Evolutionary conservation across 2,888 invertebrate genomes (phyloP).

Genomic region (Ophioninae sp.): DNA sequence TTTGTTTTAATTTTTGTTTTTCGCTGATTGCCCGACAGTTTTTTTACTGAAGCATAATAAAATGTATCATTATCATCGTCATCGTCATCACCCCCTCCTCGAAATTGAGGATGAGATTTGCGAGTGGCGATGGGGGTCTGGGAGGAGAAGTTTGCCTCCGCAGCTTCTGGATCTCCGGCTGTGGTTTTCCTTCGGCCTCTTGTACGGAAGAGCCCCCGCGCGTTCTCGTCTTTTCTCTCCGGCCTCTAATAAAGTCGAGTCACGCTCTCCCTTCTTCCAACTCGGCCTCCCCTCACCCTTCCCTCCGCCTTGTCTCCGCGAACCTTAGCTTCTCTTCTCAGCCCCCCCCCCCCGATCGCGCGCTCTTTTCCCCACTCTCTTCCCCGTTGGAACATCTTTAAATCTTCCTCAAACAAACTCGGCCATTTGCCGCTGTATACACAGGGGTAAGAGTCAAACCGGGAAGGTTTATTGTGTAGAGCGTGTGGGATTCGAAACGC

Average conservation of each 20-base stretch:
- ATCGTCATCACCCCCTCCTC: too few species aligned
- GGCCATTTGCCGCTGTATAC: constrained; percentile 59
- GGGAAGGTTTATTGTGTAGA: not conserved
- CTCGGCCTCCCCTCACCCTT: not conserved
- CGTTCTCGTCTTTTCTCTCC: constrained; percentile 40
- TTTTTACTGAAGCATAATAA: too few species aligned
- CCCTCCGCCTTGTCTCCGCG: too few species aligned
- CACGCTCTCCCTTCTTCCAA: constrained; percentile 67
- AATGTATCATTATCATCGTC: too few species aligned
- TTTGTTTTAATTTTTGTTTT: too few species aligned
- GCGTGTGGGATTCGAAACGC: too few species aligned
- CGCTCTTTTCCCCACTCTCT: too few species aligned
- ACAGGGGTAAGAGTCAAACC: constrained; percentile 45
- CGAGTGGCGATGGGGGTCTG: too few species aligned
- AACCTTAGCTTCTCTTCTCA: too few species aligned
- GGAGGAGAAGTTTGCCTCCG: constrained; percentile 38
- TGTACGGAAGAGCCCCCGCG: constrained; percentile 33
- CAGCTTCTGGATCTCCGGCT: constrained; percentile 50
- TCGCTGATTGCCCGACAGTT: too few species aligned
- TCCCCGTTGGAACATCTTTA: constrained; percentile 70
- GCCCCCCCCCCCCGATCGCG: too few species aligned
- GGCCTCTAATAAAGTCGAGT: constrained; percentile 76
- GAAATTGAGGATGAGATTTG: too few species aligned
- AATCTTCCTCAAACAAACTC: constrained; percentile 74
- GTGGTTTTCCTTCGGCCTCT: constrained; percentile 50